A percentile compares a stretch with the other conserved stretches of the same genome.
These are phyloP conservation scores for Crotalus tigris DNA, from an alignment of 2,113 vertebrate species.

Conservation along the genomic window DNA sequence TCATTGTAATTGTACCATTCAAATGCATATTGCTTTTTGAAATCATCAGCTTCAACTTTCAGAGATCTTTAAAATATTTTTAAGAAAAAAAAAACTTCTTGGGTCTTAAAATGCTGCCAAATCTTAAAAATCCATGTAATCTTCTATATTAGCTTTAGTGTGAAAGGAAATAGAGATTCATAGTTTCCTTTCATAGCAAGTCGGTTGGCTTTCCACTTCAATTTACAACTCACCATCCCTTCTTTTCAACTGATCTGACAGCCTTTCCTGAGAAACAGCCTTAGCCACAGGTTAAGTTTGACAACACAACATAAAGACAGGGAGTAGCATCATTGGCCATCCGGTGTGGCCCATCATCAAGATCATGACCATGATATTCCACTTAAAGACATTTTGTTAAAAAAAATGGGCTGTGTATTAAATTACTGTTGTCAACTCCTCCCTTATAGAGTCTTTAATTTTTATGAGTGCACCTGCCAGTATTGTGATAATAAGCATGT, in stretches of 20 bases:
- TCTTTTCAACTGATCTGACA: background rate
- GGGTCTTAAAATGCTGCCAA: background rate
- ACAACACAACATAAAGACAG: background rate
- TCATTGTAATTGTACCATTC: background rate
- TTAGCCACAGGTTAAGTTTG: fast-evolving
- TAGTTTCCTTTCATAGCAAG: background rate
- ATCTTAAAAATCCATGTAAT: background rate
- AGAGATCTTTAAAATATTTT: background rate
- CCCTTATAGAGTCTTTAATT: background rate
- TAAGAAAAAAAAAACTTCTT: background rate
- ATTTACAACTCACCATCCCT: background rate
- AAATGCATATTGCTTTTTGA: background rate
- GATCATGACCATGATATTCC: background rate
- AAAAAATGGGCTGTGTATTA: constrained; percentile 15
- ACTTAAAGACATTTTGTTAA: constrained; percentile 2
- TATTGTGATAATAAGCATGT: background rate
- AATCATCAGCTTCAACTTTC: background rate
- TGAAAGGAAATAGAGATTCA: background rate
- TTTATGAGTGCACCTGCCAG: background rate
- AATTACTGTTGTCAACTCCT: constrained; percentile 24
- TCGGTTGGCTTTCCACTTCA: background rate
- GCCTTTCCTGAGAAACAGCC: background rate
- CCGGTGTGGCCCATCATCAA: background rate
- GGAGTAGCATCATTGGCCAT: background rate
- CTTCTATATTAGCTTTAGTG: background rate